These are phyloP conservation scores for Syngnathus rostellatus DNA, from an alignment of 2,797 vertebrate species.

Conservation along the genomic window DNA sequence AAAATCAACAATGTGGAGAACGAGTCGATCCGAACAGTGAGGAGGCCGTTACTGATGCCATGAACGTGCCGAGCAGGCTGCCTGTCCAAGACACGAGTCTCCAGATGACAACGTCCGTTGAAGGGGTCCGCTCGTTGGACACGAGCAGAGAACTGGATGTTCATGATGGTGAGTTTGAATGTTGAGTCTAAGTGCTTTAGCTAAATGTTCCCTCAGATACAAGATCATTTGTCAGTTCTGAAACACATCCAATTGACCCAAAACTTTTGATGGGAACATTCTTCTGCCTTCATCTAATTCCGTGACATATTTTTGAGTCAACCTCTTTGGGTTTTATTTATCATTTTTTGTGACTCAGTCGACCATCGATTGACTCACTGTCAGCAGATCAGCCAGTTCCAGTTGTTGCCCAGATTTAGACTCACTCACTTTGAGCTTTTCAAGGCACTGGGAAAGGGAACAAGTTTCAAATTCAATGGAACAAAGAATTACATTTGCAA, in stretches of 20 bases:
- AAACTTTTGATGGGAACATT: too few species aligned
- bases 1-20: conserved; percentile 16
- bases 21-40: conserved; percentile 19
- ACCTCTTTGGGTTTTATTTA: not conserved
- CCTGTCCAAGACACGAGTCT: not conserved
- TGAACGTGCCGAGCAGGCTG: not conserved
- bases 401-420: conserved; percentile 20
- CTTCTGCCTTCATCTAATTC: not conserved
- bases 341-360: conserved; percentile 33
- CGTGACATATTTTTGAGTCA: not conserved
- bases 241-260: conserved; percentile 26
- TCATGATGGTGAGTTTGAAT: conserved; percentile 33
- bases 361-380: conserved; percentile 45
- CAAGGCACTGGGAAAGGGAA: not conserved
- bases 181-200: not conserved
- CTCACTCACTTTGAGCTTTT: not conserved
- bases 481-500: not conserved
- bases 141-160: conserved; percentile 23
- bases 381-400: conserved; percentile 23
- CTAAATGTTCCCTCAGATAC: conserved; percentile 37
- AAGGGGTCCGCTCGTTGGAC: conserved; percentile 2
- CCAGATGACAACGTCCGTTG: conserved; percentile 12
- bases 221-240: conserved; percentile 37
- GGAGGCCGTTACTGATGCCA: conserved; percentile 5
- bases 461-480: not conserved